A percentile compares a stretch with the other conserved stretches of the same genome.
Evolutionary conservation across 2,888 invertebrate species (phyloP).

Genomic region (Boloria euphrosyne): DNA sequence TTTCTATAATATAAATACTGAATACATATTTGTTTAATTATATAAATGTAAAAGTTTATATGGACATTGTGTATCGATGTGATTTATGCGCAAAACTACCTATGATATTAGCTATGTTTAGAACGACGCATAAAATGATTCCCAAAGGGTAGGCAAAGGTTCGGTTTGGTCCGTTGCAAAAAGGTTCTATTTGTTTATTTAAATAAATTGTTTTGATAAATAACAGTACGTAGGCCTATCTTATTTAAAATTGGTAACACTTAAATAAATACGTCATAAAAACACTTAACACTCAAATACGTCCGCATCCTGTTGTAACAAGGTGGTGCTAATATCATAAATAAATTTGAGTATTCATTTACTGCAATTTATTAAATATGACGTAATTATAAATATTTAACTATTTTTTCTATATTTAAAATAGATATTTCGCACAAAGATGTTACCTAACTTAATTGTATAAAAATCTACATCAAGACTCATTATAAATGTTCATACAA

Average conservation of each 20-base stretch:
- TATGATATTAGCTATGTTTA: no score
- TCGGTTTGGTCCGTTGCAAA: not conserved
- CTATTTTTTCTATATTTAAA: not conserved
- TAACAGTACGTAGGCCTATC: not conserved
- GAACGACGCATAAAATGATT: no score
- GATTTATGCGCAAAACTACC: no score
- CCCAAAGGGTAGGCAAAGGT: no score
- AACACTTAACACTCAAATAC: slow-evolving; percentile 2
- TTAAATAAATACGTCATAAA: not conserved
- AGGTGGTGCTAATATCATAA: slow-evolving; percentile 1
- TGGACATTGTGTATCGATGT: no score
- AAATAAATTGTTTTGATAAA: no score
- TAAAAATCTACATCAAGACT: not conserved
- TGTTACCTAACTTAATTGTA: slow-evolving; percentile 8
- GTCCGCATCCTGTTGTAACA: slow-evolving; percentile 4
- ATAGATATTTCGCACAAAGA: not conserved
- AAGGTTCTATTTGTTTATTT: not conserved
- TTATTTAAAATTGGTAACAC: not conserved
- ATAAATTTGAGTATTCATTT: not conserved
- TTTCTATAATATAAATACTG: no score
- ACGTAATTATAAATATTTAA: not conserved
- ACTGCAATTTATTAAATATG: not conserved
- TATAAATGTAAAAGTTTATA: no score
- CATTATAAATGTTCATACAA: slow-evolving; percentile 8
- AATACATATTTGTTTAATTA: no score